Evolutionary conservation across 2,797 vertebrate species (phyloP).

Genomic region (Carcharodon carcharias): DNA sequence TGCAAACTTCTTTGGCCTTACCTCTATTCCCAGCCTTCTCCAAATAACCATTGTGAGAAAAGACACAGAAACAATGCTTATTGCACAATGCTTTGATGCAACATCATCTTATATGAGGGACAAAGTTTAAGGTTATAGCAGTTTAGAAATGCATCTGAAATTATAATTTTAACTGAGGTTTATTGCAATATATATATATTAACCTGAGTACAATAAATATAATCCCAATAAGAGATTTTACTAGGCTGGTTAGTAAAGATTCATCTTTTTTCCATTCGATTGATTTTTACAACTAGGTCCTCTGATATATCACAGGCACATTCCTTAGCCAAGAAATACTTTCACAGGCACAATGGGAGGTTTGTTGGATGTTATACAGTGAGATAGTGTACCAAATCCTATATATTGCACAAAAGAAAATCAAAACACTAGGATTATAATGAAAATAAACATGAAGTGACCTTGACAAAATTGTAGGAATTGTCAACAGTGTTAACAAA

Average conservation of each 20-base stretch:
- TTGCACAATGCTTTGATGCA: neutral
- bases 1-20: neutral
- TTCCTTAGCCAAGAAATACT: neutral
- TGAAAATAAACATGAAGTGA: constrained; percentile 32
- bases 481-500: constrained; percentile 27
- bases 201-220: too few species aligned
- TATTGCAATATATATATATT: too few species aligned
- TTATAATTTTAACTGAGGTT: neutral
- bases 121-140: neutral
- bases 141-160: neutral
- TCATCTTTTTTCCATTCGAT: neutral
- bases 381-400: neutral
- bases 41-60: neutral
- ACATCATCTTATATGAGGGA: neutral
- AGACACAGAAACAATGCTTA: neutral
- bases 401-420: neutral
- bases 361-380: neutral
- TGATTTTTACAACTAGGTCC: neutral
- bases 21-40: neutral
- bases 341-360: constrained; percentile 2
- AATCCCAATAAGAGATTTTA: neutral
- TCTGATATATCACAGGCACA: neutral
- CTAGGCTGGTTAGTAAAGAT: neutral
- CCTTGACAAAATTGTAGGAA: constrained; percentile 21
- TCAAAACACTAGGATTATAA: neutral